Conservation (phyloP, 2,113 vertebrate species). For the Mus spicilegus region DNA sequence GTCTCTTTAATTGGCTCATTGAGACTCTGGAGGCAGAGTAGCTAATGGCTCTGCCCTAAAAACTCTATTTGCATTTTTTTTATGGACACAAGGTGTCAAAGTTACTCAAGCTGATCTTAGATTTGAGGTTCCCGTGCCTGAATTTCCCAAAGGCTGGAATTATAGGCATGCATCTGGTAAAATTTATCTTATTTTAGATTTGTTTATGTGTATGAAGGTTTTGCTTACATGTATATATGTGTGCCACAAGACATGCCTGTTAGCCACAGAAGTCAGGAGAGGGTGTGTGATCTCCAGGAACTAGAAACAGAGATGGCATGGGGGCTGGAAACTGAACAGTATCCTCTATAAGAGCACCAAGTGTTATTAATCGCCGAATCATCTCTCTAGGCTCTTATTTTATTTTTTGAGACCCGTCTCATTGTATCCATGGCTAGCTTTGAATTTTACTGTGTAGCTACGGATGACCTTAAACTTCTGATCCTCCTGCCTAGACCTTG, state of each 20-base stretch:
- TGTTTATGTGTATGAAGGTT: background rate
- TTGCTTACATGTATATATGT: background rate
- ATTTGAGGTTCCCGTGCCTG: background rate
- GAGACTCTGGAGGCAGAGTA: background rate
- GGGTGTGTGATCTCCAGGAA: background rate
- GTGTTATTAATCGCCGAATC: background rate
- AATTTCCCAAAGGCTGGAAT: background rate
- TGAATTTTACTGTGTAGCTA: background rate
- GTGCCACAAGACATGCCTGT: background rate
- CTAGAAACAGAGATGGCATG: background rate
- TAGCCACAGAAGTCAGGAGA: background rate
- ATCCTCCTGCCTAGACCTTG: background rate
- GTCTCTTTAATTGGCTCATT: background rate
- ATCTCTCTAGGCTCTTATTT: background rate
- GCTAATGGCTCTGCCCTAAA: background rate
- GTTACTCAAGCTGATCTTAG: background rate
- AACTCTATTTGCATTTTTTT: background rate
- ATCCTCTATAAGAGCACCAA: background rate
- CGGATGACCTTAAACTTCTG: background rate
- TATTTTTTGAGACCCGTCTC: background rate
- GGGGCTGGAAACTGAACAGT: too few relatives aligned
- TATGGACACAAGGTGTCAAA: background rate
- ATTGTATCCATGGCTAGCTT: background rate
- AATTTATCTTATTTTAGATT: background rate
- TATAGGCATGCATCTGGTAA: background rate